Base-by-base conservation (phyloP, 1,140 invertebrate species). In the Delia radicum region DNA sequence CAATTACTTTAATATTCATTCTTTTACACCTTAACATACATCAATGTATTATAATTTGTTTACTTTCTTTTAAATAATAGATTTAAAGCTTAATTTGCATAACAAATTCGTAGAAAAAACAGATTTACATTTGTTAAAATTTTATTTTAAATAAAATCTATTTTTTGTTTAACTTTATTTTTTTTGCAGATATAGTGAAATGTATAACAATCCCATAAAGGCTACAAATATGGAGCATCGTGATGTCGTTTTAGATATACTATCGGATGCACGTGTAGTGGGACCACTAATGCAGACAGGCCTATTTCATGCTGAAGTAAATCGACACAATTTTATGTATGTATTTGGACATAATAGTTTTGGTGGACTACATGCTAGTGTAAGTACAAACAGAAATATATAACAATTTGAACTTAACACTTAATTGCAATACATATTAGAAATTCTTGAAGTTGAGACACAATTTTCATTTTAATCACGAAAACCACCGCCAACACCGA, bases 191-290 rank as follows among this genome's bases (percentile, higher is more conserved):
- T 90, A 90, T 76, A 85, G 87, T 18, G 87, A 88, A 76, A 86
- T 91, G 77, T 91, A 92, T 79, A 82, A 89, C 27, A 90, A 92
- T 76, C 88, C 89, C 74, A 89, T 90, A 72, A 86, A 90, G 18
- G 91, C 89, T 80, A 90, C 88, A 76, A 90, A 91, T 73, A 87
- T 91, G 71, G 89, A 90, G 73, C 91, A 92, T 79, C 90, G 96
- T 27, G 94, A 98, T 83, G 91, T 93, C 37, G 90, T 97, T 0
- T 87, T 98, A 63, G 93, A 95, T 79, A 90, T 96, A 37, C 88
- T 99, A 31, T 95, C 95, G 48, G 97, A 99, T 87, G 95, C 93
- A 7, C 88, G 94, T 27, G 92, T 92, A 1, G 89, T 93, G 5
- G 92, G 94, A 2, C 94, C 94, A 1, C 86, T 94, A 46, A 87